Base-by-base conservation (phyloP, 2,113 vertebrate species). In the Buteo buteo region DNA sequence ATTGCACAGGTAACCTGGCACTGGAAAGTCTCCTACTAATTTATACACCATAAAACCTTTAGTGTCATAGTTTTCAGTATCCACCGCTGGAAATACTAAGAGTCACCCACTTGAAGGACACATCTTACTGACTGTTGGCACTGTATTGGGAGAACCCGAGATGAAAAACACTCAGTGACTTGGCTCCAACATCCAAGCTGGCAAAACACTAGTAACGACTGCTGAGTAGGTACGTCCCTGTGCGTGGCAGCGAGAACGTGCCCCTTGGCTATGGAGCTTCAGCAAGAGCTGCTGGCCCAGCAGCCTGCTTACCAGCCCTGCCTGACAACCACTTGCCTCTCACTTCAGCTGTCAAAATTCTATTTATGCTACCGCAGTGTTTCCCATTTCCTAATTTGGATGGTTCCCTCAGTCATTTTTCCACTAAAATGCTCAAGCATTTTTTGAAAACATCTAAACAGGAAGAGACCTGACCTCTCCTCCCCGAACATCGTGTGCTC, bases 401-500 rank as follows among this genome's bases (percentile, higher is more conserved):
- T 38, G 58, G 34, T 36, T 91, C 90, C 50, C 90, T 72, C 69
- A 36, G 70, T 55, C 66, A 36, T 95, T 93, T 97, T 96, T 96
- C 88, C 94, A 94, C 70, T 91, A 84, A 92, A 94, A 94, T 25
- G 78, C 65, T 95, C 32, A 62, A 80, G 74, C 57, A 18, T 94
- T 89, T 90, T 87, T 83, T 77, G 8, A 70, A 94, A 92, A 54
- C 69, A 91, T 94, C 95, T 90, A 90, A 97, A 95, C 97, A 97
- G 96, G 96, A 95, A 96, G 86, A 96, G 96, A 95, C 66, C 85
- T 85, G 95, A 96, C 86, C 92, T 94, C 88, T 95, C 79, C 82
- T 94, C 88, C 64, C 62, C 55, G 91, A 91, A 97, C 91, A 96
- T 95, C 10, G 8, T 90, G 96, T 96, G 83, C 96, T 95, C 50